Percentiles rank a stretch among this genome's conserved stretches.
Conservation (phyloP, 2,113 vertebrate genomes). For the Ploceus nigricollis region DNA sequence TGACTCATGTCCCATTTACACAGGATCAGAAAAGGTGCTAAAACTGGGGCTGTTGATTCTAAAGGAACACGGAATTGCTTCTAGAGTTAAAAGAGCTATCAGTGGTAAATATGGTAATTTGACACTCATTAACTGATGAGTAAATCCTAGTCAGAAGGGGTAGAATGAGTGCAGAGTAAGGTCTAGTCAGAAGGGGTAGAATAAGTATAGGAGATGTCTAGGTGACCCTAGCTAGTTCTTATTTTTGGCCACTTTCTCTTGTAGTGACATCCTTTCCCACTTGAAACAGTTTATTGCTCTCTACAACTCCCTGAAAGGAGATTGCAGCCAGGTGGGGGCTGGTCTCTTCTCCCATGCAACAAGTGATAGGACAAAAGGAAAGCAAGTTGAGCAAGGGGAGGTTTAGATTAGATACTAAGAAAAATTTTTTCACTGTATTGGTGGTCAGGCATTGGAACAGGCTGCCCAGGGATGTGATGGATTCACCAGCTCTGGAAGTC, state of each 20-base stretch:
- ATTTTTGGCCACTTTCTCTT: not conserved
- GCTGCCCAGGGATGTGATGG: not conserved
- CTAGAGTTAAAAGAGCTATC: not conserved
- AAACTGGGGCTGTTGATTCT: not conserved
- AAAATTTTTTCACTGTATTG: not conserved
- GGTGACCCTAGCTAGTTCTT: not conserved
- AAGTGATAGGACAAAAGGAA: not conserved
- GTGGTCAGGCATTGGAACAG: not conserved
- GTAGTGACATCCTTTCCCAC: not conserved
- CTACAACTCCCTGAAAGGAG: not conserved
- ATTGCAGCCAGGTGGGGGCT: not conserved
- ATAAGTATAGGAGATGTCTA: not conserved
- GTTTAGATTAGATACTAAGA: not conserved
- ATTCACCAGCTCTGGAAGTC: not conserved
- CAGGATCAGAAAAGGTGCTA: not conserved
- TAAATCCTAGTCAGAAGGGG: not conserved
- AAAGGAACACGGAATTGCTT: not conserved
- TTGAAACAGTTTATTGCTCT: not conserved
- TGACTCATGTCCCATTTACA: not conserved
- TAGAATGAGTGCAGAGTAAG: not conserved
- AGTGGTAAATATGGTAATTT: not conserved
- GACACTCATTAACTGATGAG: not conserved
- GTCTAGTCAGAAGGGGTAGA: not conserved
- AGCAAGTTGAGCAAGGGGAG: not conserved
- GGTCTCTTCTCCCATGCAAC: not conserved